phyloP scores from a whole-genome alignment of 2,888 invertebrate genomes.

The Agrotis clavis region DNA sequence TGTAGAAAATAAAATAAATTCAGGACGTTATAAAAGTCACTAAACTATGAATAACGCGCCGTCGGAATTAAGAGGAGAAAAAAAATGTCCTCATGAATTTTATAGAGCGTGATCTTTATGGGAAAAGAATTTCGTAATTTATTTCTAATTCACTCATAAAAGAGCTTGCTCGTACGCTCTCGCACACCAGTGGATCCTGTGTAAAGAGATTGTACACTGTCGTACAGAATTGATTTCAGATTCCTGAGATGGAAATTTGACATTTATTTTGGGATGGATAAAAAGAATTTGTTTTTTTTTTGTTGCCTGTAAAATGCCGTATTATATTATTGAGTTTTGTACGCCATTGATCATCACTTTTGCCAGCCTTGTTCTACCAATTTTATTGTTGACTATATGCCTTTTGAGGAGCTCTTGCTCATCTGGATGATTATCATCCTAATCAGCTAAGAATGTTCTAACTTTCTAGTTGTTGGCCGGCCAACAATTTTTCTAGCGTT shows the following conservation, averaged over 20 bases:
- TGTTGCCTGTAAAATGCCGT: not conserved
- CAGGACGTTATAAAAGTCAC: constrained; percentile 2
- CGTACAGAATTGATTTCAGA: constrained; percentile 6
- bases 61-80: constrained; percentile 36
- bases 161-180: constrained; percentile 34
- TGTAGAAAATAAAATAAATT: constrained; percentile 16
- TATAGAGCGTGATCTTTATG: constrained; percentile 50
- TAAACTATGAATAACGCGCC: constrained; percentile 36
- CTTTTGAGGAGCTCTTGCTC: too few species aligned
- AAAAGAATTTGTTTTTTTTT: not conserved
- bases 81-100: constrained; percentile 45
- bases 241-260: not conserved
- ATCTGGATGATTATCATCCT: not conserved
- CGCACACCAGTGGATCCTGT: constrained; percentile 27
- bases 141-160: constrained; percentile 51
- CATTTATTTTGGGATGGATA: not conserved
- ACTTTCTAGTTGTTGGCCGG: not conserved
- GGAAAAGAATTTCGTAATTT: constrained; percentile 48
- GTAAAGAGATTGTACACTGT: constrained; percentile 3
- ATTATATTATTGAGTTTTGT: too few species aligned
- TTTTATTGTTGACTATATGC: too few species aligned
- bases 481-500: not conserved
- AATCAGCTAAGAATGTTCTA: not conserved
- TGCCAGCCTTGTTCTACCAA: too few species aligned
- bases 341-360: too few species aligned